phyloP scores from a whole-genome alignment of 1,140 invertebrate species.

The Drosophila funebris region DNA sequence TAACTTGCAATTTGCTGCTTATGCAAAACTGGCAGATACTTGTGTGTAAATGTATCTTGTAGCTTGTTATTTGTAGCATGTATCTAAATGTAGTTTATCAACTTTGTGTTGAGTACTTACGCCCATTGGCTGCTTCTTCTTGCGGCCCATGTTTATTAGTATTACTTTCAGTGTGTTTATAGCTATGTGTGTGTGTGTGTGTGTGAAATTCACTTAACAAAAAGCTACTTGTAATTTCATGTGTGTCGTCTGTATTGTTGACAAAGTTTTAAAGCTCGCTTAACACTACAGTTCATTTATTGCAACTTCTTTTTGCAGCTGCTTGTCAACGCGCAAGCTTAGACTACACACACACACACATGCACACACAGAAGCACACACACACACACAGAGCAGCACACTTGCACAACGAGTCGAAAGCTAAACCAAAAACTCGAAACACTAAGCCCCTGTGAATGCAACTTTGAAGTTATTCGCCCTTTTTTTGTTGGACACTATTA shows the following conservation, averaged over 20 bases:
- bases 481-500: slow-evolving; percentile 44
- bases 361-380: slow-evolving; percentile 9
- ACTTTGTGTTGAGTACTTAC: slow-evolving; percentile 58
- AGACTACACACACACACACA: slow-evolving; percentile 27
- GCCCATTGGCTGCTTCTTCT: slow-evolving; percentile 65
- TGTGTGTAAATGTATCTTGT: slow-evolving; percentile 14
- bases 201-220: slow-evolving; percentile 58
- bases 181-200: slow-evolving; percentile 27
- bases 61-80: background rate
- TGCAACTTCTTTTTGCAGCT: slow-evolving; percentile 47
- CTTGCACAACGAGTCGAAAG: slow-evolving; percentile 45
- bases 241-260: slow-evolving; percentile 23
- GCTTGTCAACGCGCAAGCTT: slow-evolving; percentile 57
- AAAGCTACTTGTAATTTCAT: slow-evolving; percentile 56
- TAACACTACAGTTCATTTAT: slow-evolving; percentile 58
- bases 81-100: slow-evolving; percentile 24
- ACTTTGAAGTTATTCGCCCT: slow-evolving; percentile 67
- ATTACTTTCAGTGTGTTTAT: background rate
- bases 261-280: slow-evolving; percentile 46
- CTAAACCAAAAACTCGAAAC: slow-evolving; percentile 68
- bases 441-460: slow-evolving; percentile 67
- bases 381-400: background rate
- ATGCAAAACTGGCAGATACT: slow-evolving; percentile 22
- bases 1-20: slow-evolving; percentile 6
- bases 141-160: slow-evolving; percentile 60